These are phyloP conservation scores for Champsocephalus esox DNA, from an alignment of 2,797 vertebrate species.

Conservation along the genomic window DNA sequence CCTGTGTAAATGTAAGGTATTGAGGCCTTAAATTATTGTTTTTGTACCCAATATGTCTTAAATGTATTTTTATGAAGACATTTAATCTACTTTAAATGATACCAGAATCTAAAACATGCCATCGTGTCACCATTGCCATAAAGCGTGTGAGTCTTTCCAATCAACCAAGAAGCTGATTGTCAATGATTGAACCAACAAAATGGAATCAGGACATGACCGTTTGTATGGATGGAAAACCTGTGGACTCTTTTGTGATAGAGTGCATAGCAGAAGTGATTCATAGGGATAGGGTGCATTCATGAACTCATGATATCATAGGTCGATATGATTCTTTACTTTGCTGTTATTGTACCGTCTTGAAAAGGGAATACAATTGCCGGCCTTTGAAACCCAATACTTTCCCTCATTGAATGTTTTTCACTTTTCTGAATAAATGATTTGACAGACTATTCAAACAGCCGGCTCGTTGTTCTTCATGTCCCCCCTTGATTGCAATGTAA, in stretches of 20 bases:
- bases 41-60: not conserved
- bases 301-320: conserved; percentile 3
- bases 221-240: conserved; percentile 23
- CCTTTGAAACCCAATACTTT: conserved; percentile 16
- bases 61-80: not conserved
- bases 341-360: no score
- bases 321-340: not conserved
- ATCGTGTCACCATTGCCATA: not conserved
- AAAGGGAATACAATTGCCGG: not conserved
- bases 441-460: conserved; percentile 35
- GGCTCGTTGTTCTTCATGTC: conserved; percentile 36
- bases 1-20: no score
- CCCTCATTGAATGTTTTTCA: conserved; percentile 5
- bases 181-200: conserved; percentile 29
- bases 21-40: no score
- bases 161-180: conserved; percentile 35
- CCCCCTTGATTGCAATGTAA: conserved; percentile 40
- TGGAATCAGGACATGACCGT: conserved; percentile 6
- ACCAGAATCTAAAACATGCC: not conserved
- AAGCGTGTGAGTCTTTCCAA: not conserved
- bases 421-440: conserved; percentile 31
- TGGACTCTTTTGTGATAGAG: not conserved
- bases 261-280: conserved; percentile 10
- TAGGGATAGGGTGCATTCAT: not conserved
- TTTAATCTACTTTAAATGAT: not conserved